Evolutionary conservation across 2,888 invertebrate genomes (phyloP), one percentile per base, ranked within the genome.

Genomic region (Gasteruption jaculator): DNA sequence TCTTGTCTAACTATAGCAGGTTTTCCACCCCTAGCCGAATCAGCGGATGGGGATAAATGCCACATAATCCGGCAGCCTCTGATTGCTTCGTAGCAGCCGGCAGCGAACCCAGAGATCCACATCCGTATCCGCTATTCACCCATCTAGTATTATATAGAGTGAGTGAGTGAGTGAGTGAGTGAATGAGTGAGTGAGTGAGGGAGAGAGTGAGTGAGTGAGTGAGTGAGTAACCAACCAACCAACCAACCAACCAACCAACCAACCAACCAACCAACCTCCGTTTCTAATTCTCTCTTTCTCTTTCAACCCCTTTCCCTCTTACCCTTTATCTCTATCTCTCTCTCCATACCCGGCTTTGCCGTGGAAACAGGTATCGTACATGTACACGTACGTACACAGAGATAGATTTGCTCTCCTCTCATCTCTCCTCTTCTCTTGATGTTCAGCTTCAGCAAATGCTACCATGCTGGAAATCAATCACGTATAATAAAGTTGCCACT

Each of bases 71-170:
- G 52, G 45, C 50, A 38, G 51, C 44, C 50, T 49, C 50, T 57
- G 60, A 61, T 61, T 58, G 60, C 60, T 55, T 49, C 48, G 53
- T 36, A 32, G n/a, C n/a, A n/a, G n/a, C n/a, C n/a, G n/a, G n/a
- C n/a, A n/a, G n/a, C n/a, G n/a, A n/a, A n/a, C n/a, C n/a, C n/a
- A n/a, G n/a, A n/a, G n/a, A n/a, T n/a, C n/a, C n/a, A n/a, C n/a
- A n/a, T n/a, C n/a, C n/a, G n/a, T n/a, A n/a, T n/a, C n/a, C n/a
- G n/a, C n/a, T n/a, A n/a, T n/a, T n/a, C n/a, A n/a, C n/a, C n/a
- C n/a, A n/a, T n/a, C 34, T 36, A 15, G 25, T 14, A 8, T 20
- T 19, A 8, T 19, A 20, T 36, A 20, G 29, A 26, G 11, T n/a
- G n/a, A n/a, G n/a, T n/a, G n/a, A n/a, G n/a, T n/a, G n/a, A n/a